Base-by-base conservation (phyloP, 92 coral and sea anemone species). In the Umimayanthus chanpuru region DNA sequence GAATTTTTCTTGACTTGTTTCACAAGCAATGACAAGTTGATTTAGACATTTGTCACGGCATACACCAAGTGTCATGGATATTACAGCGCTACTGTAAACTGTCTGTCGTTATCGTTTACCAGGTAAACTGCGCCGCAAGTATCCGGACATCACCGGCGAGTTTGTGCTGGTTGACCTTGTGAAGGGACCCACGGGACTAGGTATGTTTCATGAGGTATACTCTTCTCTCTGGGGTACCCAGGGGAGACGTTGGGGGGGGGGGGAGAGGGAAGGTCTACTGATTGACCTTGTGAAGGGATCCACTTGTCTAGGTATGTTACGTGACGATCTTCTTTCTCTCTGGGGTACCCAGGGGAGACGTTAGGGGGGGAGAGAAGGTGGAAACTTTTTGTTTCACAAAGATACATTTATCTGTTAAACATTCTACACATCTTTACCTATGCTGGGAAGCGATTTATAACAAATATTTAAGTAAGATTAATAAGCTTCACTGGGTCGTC, bases 141-240 rank as follows among this genome's bases (percentile, higher is more conserved):
- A 95, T 83, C 97, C 99, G 74, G 99, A 97, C 85, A 95, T 97
- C 16, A 92, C 98, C 6, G 99, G 99, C 0, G 97, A 97, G 44
- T 90, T 96, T 29, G 89, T 95, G 23, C 88, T 96, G 21, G 98
- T 94, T 38, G 93, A 93, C 90, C 92, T 97, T 16, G 93, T 90
- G 44, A 97, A 95, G 88, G 98, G 98, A 12, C 89, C 86, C 38
- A 85, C 95, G 23, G 99, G 99, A 21, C 82, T 81, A 9, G 74
- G 74, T 81, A 65, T 10, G 85, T 56, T 10, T 23, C 50, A 1
- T 39, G 40, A 39, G 25, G 20, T 36, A 25, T 61, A 1, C 9
- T 28, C 38, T 64, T 44, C 50, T 44, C 50, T 0, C 11, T 18
- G 53, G 38, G 81, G 65, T 77, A 2, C 32, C 39, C 18, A 73